Percentiles rank a stretch among this genome's conserved stretches.
These are phyloP conservation scores for Hiodon alosoides DNA, from an alignment of 2,113 vertebrate genomes.

Conservation along the genomic window DNA sequence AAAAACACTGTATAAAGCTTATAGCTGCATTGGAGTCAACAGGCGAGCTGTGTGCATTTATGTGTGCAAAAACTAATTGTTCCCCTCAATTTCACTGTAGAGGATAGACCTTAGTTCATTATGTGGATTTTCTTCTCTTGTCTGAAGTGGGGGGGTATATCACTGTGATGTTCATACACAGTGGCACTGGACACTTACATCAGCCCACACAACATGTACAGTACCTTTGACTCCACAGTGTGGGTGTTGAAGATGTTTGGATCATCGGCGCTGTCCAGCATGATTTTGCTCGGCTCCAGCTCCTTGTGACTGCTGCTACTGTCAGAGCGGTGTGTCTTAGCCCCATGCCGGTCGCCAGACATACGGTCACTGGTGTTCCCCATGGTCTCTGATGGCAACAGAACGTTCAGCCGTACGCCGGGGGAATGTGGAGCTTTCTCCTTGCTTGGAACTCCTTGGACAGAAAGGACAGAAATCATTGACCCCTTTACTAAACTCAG, in stretches of 20 bases:
- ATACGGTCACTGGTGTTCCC: slow-evolving; percentile 89
- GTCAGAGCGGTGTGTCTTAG: slow-evolving; percentile 78
- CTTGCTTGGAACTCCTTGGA: too few species aligned
- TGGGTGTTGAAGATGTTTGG: slow-evolving; percentile 86
- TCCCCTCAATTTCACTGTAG: background rate
- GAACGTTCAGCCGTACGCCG: background rate
- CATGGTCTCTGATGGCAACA: slow-evolving; percentile 56
- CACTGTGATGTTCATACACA: too few species aligned
- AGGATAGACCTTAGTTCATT: too few species aligned
- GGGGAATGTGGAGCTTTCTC: too few species aligned
- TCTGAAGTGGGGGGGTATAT: too few species aligned
- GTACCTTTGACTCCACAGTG: slow-evolving; percentile 79
- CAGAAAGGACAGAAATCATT: too few species aligned
- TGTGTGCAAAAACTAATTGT: too few species aligned
- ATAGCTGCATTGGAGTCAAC: too few species aligned
- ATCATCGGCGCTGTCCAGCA: slow-evolving; percentile 94
- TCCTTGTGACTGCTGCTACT: slow-evolving; percentile 73
- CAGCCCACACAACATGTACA: background rate
- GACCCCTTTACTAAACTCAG: too few species aligned
- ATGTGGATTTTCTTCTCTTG: too few species aligned
- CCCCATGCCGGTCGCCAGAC: slow-evolving; percentile 79
- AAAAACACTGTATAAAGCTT: background rate
- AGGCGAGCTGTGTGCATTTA: too few species aligned
- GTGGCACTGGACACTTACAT: background rate
- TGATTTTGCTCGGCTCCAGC: slow-evolving; percentile 76